Conservation (phyloP, 2,888 invertebrate species). For the Pseudeuparius sepicola region DNA sequence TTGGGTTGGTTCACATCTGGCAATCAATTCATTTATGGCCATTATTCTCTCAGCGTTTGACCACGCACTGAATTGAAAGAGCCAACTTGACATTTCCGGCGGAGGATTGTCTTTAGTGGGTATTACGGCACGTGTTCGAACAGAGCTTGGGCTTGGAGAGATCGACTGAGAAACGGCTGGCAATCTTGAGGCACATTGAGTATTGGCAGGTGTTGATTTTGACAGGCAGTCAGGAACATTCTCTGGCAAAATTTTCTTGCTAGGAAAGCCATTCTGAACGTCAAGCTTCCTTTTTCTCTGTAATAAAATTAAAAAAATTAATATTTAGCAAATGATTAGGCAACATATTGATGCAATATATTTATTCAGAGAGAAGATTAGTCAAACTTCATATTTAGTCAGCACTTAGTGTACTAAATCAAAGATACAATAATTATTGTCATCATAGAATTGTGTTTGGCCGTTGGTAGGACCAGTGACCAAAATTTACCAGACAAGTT, state of each 20-base stretch:
- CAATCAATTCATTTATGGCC: constrained; percentile 84
- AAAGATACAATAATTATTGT: too few relatives aligned
- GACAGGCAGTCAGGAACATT: constrained; percentile 30
- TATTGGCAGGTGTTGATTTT: constrained; percentile 21
- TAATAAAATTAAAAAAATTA: constrained; percentile 24
- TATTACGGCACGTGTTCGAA: constrained; percentile 42
- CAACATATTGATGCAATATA: neutral
- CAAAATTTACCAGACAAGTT: too few relatives aligned
- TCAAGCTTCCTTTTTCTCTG: constrained; percentile 43
- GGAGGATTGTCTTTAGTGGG: constrained; percentile 75
- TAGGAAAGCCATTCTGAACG: constrained; percentile 41
- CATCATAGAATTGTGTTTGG: too few relatives aligned
- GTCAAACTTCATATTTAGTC: constrained; percentile 27
- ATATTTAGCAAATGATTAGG: constrained; percentile 4
- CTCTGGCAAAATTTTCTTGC: constrained; percentile 45
- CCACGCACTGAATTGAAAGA: constrained; percentile 72
- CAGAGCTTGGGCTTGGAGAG: constrained; percentile 18
- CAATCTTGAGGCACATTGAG: constrained; percentile 19
- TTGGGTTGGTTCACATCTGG: constrained; percentile 78
- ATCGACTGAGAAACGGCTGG: too few relatives aligned
- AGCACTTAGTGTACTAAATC: constrained; percentile 28
- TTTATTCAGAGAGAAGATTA: constrained; percentile 40
- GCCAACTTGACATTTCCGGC: constrained; percentile 65
- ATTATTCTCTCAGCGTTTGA: constrained; percentile 78
- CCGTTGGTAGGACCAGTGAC: too few relatives aligned